Conservation (phyloP, 1,140 invertebrate genomes). For the Hestina assimilis region DNA sequence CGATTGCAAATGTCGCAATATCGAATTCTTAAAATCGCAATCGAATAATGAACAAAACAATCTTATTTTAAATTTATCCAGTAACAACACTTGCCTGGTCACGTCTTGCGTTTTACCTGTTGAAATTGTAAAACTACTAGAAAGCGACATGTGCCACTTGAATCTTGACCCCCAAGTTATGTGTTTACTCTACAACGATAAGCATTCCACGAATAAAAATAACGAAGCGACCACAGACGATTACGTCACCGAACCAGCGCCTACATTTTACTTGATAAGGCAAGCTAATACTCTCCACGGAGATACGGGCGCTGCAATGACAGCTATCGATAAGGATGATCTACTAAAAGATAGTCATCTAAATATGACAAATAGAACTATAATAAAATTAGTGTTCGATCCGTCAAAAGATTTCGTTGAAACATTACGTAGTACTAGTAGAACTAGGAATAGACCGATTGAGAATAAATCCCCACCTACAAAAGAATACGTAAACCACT, state of each 20-base stretch:
- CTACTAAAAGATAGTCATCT: slow-evolving; percentile 59
- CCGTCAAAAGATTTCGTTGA: slow-evolving; percentile 67
- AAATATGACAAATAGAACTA: slow-evolving; percentile 68
- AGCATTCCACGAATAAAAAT: slow-evolving; percentile 43
- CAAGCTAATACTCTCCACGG: slow-evolving; percentile 54
- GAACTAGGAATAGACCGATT: slow-evolving; percentile 33
- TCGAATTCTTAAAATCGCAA: slow-evolving; percentile 57
- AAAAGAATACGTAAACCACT: slow-evolving; percentile 51
- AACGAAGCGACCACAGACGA: slow-evolving; percentile 53
- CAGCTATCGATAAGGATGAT: slow-evolving; percentile 63
- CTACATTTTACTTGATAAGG: slow-evolving; percentile 71
- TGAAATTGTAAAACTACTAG: slow-evolving; percentile 60
- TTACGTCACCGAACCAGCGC: slow-evolving; percentile 61
- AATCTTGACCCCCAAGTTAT: slow-evolving; percentile 64
- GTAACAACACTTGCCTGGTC: slow-evolving; percentile 70
- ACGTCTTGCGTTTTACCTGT: slow-evolving; percentile 68
- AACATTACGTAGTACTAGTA: slow-evolving; percentile 56
- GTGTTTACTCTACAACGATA: slow-evolving; percentile 71
- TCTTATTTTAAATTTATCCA: slow-evolving; percentile 52
- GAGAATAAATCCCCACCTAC: slow-evolving; percentile 38
- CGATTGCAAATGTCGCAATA: slow-evolving; percentile 71
- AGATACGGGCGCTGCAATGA: slow-evolving; percentile 56
- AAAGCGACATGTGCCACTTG: slow-evolving; percentile 69
- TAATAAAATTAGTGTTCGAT: slow-evolving; percentile 67
- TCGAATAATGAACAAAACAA: slow-evolving; percentile 51